Percentiles rank a stretch among this genome's conserved stretches.
Conservation (phyloP, 2,888 invertebrate species). For the Tetragonula carbonaria region DNA sequence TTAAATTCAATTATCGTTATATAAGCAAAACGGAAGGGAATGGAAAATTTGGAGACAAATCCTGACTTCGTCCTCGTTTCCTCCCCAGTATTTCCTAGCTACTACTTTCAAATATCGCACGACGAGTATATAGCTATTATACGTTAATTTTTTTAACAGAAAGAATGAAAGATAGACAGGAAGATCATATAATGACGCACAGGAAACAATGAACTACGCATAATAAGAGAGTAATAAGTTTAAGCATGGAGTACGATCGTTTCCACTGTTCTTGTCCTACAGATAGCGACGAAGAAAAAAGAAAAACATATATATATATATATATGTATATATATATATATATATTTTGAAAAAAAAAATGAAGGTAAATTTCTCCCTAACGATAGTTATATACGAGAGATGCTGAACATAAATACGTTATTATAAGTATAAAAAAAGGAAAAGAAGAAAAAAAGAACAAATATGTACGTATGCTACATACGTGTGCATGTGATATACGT, state of each 20-base stretch:
- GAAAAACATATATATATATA: constrained; percentile 22
- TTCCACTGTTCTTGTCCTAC: constrained; percentile 66
- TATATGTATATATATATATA: constrained; percentile 31
- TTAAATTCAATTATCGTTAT: constrained; percentile 16
- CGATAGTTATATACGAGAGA: constrained; percentile 65
- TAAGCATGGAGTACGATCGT: constrained; percentile 53
- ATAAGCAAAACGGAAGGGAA: not conserved
- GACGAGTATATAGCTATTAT: constrained; percentile 26
- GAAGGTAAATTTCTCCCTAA: constrained; percentile 56
- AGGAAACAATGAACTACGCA: constrained; percentile 55
- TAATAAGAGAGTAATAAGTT: constrained; percentile 46
- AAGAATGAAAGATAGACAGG: not conserved
- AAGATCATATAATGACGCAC: constrained; percentile 50
- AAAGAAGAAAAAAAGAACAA: constrained; percentile 15
- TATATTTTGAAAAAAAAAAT: constrained; percentile 68
- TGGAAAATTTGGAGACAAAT: not conserved
- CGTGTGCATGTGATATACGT: constrained; percentile 46
- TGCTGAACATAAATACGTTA: constrained; percentile 40
- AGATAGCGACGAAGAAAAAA: constrained; percentile 53
- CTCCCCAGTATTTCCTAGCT: constrained; percentile 33
- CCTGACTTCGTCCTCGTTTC: constrained; percentile 41
- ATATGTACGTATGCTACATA: constrained; percentile 55
- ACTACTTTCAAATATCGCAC: constrained; percentile 25
- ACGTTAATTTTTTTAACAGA: constrained; percentile 29
- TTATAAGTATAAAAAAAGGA: constrained; percentile 38